Base-by-base conservation (phyloP, 1,140 invertebrate species). In the Drosophila jambulina region DNA sequence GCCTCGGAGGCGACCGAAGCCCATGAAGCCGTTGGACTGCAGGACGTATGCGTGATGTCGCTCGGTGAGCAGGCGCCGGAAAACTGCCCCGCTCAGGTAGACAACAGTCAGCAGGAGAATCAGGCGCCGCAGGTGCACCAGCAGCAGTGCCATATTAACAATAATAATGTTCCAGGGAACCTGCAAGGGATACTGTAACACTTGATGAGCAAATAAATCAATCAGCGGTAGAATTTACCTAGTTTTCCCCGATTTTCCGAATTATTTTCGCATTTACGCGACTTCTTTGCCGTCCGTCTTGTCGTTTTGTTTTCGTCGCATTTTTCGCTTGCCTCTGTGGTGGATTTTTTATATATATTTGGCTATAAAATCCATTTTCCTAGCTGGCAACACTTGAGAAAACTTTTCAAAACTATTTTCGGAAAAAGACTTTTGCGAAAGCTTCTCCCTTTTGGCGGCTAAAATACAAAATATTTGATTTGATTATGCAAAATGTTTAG, bases 51-150 rank as follows among this genome's bases (percentile, higher is more conserved):
- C 79, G 48, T 90, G 82, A 56, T 85, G 82, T 0, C 84, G 71
- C 40, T 86, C 87, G 29, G 60, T 83, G 57, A 92, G 46, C 19
- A 92, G 70, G 23, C 83, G 80, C 25, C 91, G 78, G 36, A 91
- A 75, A 5, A 82, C 77, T 8, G 80, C 62, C 8, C 91, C 91
- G 43, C 82, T 80, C 46, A 92, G 56, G 45, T 92, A 91, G 54
- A 92, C 91, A 43, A 92, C 76, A n/a, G 79, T 92, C 45, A 92
- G 79, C 34, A 92, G 54, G 17, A 92, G 58, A 54, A 92, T 92
- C 53, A 92, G 70, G 38, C 91, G 91, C 29, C 91, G 85, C 54
- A 92, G 65, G 53, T 92, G 91, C 38, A 92, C 85, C 54, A 92
- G 53, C 17, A 91, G 46, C 59, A 92, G 65, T 13, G 77, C 91